phyloP scores from a whole-genome alignment of 2,888 invertebrate species.

The Callimorpha dominula region DNA sequence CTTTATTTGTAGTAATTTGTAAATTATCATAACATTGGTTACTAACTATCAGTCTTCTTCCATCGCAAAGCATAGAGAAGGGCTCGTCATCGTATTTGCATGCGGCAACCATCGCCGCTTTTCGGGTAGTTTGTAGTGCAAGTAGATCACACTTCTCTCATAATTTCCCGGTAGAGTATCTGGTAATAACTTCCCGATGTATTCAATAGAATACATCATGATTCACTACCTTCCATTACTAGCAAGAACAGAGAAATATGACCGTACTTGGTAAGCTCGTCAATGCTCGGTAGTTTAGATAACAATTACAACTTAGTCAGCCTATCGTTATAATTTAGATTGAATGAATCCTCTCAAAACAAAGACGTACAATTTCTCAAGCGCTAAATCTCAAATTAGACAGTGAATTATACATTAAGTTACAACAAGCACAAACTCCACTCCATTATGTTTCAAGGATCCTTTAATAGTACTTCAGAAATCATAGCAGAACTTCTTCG shows the following conservation, averaged over 20 bases:
- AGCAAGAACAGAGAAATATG: not conserved
- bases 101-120: no score
- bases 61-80: no score
- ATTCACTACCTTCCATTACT: no score
- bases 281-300: not conserved
- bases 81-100: no score
- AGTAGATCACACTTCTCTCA: not conserved
- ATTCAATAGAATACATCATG: no score
- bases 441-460: slow-evolving; percentile 1
- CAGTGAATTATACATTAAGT: slow-evolving; percentile 8
- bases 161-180: not conserved
- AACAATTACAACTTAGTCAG: not conserved
- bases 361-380: not conserved
- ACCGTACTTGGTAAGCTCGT: not conserved
- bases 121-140: no score
- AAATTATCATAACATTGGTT: no score
- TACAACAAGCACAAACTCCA: slow-evolving; percentile 6
- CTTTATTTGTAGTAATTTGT: no score
- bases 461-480: not conserved
- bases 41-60: no score
- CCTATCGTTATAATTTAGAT: not conserved
- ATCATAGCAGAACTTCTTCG: slow-evolving; percentile 1
- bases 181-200: no score
- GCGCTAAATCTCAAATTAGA: slow-evolving; percentile 3
- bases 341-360: not conserved